phyloP scores from a whole-genome alignment of 1,140 invertebrate genomes.

The Pissodes strobi region DNA sequence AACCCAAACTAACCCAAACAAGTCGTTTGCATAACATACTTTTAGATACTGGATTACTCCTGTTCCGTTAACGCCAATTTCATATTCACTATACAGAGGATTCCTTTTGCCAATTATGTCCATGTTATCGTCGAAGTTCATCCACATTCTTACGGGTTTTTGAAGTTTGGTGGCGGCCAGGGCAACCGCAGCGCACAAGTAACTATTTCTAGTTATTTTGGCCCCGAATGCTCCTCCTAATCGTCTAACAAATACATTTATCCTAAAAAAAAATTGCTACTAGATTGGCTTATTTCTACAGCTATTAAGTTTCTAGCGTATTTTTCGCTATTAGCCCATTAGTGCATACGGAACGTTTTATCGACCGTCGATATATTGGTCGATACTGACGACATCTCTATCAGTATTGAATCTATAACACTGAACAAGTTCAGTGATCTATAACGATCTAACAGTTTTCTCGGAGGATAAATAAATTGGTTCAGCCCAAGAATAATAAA shows the following conservation, averaged over 20 bases:
- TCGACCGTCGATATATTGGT: too few relatives aligned
- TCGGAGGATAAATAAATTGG: too few relatives aligned
- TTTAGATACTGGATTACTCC: slow-evolving; percentile 73
- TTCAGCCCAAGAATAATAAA: too few relatives aligned
- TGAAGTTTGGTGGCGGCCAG: slow-evolving; percentile 62
- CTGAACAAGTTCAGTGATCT: too few relatives aligned
- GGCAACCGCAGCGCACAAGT: slow-evolving; percentile 60
- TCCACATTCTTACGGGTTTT: slow-evolving; percentile 63
- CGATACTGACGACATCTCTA: too few relatives aligned
- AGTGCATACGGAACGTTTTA: too few relatives aligned
- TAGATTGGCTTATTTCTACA: background rate
- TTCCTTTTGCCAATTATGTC: slow-evolving; percentile 62
- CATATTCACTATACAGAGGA: slow-evolving; percentile 63
- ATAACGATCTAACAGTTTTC: too few relatives aligned
- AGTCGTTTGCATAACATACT: background rate
- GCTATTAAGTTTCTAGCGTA: too few relatives aligned
- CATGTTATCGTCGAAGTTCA: slow-evolving; percentile 71
- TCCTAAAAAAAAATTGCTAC: slow-evolving; percentile 23
- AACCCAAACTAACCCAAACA: background rate
- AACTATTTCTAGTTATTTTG: slow-evolving; percentile 61
- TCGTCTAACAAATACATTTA: slow-evolving; percentile 64
- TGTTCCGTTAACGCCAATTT: slow-evolving; percentile 67
- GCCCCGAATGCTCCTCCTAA: slow-evolving; percentile 74
- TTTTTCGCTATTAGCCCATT: too few relatives aligned
- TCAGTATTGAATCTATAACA: too few relatives aligned